Percentiles rank a stretch among this genome's conserved stretches.
Conservation (phyloP, 2,888 invertebrate genomes). For the Limulus polyphemus region DNA sequence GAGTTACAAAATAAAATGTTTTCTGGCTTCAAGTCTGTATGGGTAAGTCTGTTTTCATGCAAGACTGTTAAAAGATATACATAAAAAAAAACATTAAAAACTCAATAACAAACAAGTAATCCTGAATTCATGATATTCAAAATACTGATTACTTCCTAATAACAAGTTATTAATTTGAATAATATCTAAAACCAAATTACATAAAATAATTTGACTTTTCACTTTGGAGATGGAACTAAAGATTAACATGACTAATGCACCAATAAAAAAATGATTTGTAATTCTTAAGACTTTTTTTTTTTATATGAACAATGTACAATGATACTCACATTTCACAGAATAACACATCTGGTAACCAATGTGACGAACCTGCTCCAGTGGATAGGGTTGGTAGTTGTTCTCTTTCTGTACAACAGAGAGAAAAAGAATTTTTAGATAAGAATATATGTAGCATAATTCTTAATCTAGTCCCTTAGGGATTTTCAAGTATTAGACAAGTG, state of each 20-base stretch:
- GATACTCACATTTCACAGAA: slow-evolving; percentile 64
- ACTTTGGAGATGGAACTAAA: too few species aligned
- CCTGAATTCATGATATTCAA: background rate
- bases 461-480: too few species aligned
- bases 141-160: background rate
- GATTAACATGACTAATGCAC: too few species aligned
- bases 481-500: too few species aligned
- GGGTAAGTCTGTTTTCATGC: slow-evolving; percentile 93
- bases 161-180: too few species aligned
- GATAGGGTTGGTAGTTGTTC: slow-evolving; percentile 96
- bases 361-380: slow-evolving; percentile 92
- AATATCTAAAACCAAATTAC: too few species aligned
- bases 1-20: slow-evolving; percentile 96
- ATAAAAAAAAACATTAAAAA: background rate
- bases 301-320: background rate
- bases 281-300: background rate
- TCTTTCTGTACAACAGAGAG: slow-evolving; percentile 54
- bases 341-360: slow-evolving; percentile 94
- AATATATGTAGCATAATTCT: too few species aligned
- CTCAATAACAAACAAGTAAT: background rate
- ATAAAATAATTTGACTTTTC: too few species aligned
- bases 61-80: slow-evolving; percentile 45
- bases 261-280: slow-evolving; percentile 22
- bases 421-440: background rate
- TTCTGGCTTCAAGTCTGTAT: slow-evolving; percentile 99